Evolutionary conservation across 2,797 vertebrate species (phyloP), one percentile per base, ranked within the genome.

Genomic region (Gadopsis bispinosus): DNA sequence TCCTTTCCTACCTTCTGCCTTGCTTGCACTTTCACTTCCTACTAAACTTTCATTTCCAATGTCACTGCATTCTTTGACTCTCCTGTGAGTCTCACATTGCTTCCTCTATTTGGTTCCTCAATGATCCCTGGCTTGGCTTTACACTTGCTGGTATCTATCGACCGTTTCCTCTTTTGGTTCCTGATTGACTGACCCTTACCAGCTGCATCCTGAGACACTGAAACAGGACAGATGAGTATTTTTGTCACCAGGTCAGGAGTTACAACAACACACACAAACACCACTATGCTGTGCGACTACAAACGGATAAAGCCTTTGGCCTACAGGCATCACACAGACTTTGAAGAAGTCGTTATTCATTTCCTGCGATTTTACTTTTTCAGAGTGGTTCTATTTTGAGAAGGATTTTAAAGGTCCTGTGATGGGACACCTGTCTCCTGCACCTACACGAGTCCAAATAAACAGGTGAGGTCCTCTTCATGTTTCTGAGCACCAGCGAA

Each of bases 311-410:
- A 55, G n/a, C 65, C 66, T 83, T 88, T 75, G 55, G 39, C 58
- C 47, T 50, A 17, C 39, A 79, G 5, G 22, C 48, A 55, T 14
- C 33, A 72, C 69, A 81, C 41, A 75, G 29, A 67, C 64, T 73
- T 73, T 77, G 8, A 71, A 60, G 37, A 85, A 64, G 54, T 62
- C 5, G 2, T 26, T 77, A 45, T 77, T 77, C 1, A 63, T 66
- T 79, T 65, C 14, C 20, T 77, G 5, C 73, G 16, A n/a, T 78
- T 85, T 84, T 0, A 58, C 48, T 89, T 86, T 89, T 92, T 68
- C 87, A 96, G 96, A 96, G 56, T 93, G 90, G 89, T 93, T 95
- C 79, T 90, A 84, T 84, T 87, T 93, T 75, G 93, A 95, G 81
- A 96, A 95, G 80, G 90, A 95, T 73, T 48, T 20, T 48, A 48